phyloP scores from a whole-genome alignment of 2,888 invertebrate genomes.

The Agonopterix heracliana region DNA sequence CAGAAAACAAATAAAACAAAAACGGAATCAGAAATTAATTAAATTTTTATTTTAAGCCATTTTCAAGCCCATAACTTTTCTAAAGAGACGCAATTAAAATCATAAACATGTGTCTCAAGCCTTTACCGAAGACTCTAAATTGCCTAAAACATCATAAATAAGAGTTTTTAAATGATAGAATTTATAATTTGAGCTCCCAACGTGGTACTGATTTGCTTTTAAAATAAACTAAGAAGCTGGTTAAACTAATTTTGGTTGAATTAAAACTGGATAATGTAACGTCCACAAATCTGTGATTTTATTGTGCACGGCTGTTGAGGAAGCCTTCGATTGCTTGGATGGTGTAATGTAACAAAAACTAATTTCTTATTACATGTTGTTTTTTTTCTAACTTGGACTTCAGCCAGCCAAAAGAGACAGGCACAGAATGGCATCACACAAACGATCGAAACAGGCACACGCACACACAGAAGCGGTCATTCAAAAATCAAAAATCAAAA shows the following conservation, averaged over 20 bases:
- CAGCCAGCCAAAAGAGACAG: too few relatives aligned
- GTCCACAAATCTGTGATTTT: constrained; percentile 60
- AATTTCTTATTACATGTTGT: too few relatives aligned
- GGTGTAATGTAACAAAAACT: constrained; percentile 21
- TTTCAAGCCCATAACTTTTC: constrained; percentile 31
- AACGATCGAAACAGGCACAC: too few relatives aligned
- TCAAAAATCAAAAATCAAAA: too few relatives aligned
- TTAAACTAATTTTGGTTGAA: constrained; percentile 54
- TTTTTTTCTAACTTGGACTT: too few relatives aligned
- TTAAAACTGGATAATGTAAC: constrained; percentile 47
- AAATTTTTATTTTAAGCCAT: constrained; percentile 38
- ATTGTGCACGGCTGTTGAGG: constrained; percentile 56
- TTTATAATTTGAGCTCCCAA: constrained; percentile 45
- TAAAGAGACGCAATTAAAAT: constrained; percentile 35
- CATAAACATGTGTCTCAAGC: constrained; percentile 36
- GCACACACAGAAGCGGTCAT: too few relatives aligned
- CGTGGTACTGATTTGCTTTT: constrained; percentile 47
- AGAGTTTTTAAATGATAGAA: constrained; percentile 37
- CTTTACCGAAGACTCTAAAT: constrained; percentile 26
- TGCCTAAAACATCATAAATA: constrained; percentile 35
- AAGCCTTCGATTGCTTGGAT: constrained; percentile 43
- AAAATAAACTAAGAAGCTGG: constrained; percentile 46
- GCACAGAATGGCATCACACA: too few relatives aligned
- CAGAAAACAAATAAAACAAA: constrained; percentile 31
- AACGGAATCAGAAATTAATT: constrained; percentile 33